A percentile compares a stretch with the other conserved stretches of the same genome.
These are phyloP conservation scores for Eubasilissa splendida DNA, from an alignment of 2,888 invertebrate genomes.

Conservation along the genomic window DNA sequence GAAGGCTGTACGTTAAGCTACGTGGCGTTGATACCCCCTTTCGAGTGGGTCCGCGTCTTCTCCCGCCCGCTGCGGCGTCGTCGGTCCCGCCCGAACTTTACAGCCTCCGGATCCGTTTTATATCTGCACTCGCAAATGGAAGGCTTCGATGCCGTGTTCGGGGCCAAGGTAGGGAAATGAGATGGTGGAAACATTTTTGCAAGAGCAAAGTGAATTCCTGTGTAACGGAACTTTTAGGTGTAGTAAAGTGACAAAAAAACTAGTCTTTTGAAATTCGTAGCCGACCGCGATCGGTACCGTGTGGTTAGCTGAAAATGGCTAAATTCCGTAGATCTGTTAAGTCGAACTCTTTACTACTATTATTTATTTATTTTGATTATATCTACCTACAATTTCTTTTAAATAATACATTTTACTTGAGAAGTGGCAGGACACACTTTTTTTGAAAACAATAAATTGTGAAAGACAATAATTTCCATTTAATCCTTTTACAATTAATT, in stretches of 20 bases:
- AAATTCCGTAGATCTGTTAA: neutral
- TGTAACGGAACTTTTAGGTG: slow-evolving; percentile 56
- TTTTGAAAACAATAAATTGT: too few species aligned
- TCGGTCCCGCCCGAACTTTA: slow-evolving; percentile 47
- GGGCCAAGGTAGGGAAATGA: slow-evolving; percentile 53
- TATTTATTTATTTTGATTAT: too few species aligned
- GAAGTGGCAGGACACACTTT: too few species aligned
- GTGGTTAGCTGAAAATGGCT: slow-evolving; percentile 5
- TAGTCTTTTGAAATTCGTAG: slow-evolving; percentile 33
- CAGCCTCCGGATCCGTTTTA: slow-evolving; percentile 39
- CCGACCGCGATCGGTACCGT: neutral
- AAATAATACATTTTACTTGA: too few species aligned
- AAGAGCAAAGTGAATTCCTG: slow-evolving; percentile 57
- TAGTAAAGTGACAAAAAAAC: slow-evolving; percentile 48
- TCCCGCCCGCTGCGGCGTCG: neutral
- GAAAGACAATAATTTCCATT: too few species aligned
- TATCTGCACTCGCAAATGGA: slow-evolving; percentile 48
- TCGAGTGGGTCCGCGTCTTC: neutral
- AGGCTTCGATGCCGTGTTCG: slow-evolving; percentile 13
- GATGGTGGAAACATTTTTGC: slow-evolving; percentile 57
- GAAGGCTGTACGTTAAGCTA: slow-evolving; percentile 6
- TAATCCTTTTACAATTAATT: too few species aligned
- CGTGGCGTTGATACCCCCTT: slow-evolving; percentile 17
- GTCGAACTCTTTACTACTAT: neutral
- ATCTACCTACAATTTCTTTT: too few species aligned